Evolutionary conservation across 2,113 vertebrate genomes (phyloP).

Genomic region (Stomatorhinus ivindoensis): DNA sequence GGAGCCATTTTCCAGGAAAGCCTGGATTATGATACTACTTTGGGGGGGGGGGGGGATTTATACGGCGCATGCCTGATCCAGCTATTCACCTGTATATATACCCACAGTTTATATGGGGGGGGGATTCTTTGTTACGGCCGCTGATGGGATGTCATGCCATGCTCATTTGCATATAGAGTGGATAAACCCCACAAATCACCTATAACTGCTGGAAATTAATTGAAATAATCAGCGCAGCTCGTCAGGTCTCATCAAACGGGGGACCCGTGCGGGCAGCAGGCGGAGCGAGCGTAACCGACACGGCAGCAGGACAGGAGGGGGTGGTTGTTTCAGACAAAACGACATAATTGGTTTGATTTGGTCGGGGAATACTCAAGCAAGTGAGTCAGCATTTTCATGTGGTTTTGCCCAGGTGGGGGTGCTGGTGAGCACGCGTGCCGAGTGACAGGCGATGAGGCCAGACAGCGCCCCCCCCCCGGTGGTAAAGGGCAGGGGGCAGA

Average conservation of each 20-base stretch:
- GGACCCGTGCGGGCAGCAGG: not conserved
- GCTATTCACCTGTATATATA: constrained; percentile 3
- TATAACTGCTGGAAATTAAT: not conserved
- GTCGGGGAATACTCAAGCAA: not conserved
- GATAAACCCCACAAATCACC: constrained; percentile 18
- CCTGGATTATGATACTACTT: not conserved
- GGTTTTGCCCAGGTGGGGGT: not conserved
- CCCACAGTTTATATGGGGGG: not conserved
- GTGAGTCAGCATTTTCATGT: not conserved
- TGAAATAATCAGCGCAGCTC: not conserved
- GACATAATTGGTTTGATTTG: not conserved
- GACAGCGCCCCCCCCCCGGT: not conserved
- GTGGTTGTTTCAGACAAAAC: not conserved
- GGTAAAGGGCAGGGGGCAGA: not conserved
- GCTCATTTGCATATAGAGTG: constrained; percentile 11
- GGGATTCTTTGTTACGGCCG: not conserved
- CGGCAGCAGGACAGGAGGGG: not conserved
- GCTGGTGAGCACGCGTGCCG: not conserved
- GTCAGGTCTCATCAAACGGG: not conserved
- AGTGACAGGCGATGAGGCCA: not conserved
- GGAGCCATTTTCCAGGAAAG: not conserved
- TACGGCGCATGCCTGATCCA: not conserved
- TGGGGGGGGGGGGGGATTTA: not conserved
- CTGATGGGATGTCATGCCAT: not conserved
- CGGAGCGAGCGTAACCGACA: not conserved